phyloP scores from a whole-genome alignment of 2,888 invertebrate genomes.

The Erpobdella octoculata region DNA sequence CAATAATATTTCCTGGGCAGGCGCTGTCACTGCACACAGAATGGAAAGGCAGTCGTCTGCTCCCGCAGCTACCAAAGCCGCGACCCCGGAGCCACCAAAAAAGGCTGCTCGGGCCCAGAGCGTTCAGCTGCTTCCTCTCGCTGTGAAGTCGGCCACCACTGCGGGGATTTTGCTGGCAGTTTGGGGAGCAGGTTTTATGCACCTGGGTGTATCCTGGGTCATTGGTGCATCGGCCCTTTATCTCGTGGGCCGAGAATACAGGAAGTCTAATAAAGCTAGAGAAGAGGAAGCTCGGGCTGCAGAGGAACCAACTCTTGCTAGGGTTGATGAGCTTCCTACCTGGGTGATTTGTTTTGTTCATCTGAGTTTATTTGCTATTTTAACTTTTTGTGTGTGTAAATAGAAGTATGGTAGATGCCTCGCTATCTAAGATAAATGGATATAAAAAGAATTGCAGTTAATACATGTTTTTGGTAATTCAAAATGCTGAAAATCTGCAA shows the following conservation, averaged over 20 bases:
- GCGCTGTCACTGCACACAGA: too few relatives aligned
- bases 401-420: too few relatives aligned
- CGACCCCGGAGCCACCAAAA: background rate
- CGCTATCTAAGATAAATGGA: too few relatives aligned
- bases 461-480: too few relatives aligned
- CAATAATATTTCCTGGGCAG: too few relatives aligned
- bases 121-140: conserved; percentile 40
- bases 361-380: too few relatives aligned
- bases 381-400: too few relatives aligned
- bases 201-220: conserved; percentile 77
- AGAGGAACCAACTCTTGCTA: conserved; percentile 76
- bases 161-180: conserved; percentile 44
- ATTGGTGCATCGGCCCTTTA: conserved; percentile 70
- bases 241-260: conserved; percentile 57
- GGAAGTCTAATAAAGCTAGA: conserved; percentile 62
- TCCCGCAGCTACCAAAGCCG: background rate
- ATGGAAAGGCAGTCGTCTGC: background rate
- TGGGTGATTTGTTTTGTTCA: too few relatives aligned
- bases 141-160: conserved; percentile 47
- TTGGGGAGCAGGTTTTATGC: conserved; percentile 48
- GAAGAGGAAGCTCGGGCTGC: conserved; percentile 54
- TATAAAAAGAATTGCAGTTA: too few relatives aligned
- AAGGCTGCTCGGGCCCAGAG: conserved; percentile 16
- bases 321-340: conserved; percentile 81
- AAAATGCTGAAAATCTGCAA: too few relatives aligned